A percentile compares a stretch with the other conserved stretches of the same genome.
These are phyloP conservation scores for Porites lobata DNA, from an alignment of 92 coral and sea anemone genomes.

Conservation along the genomic window DNA sequence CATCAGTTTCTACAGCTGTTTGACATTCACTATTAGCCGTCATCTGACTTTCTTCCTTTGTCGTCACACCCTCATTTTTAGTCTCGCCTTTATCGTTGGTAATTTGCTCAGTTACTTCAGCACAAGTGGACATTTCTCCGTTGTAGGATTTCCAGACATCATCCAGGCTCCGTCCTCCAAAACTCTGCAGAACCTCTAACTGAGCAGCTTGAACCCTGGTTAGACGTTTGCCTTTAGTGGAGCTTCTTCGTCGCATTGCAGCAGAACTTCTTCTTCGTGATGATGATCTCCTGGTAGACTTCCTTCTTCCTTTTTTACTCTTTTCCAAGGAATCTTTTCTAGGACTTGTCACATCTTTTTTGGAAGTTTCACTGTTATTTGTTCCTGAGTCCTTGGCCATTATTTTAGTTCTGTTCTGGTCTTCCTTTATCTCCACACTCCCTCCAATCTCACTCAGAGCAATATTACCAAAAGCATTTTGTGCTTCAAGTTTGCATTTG, in stretches of 20 bases:
- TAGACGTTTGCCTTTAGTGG: conserved; percentile 33
- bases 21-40: not conserved
- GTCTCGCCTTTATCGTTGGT: not conserved
- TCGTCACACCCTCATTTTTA: not conserved
- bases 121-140: not conserved
- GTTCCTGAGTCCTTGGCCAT: not conserved
- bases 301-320: conserved; percentile 6
- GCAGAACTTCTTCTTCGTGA: conserved; percentile 29
- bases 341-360: conserved; percentile 6
- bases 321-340: conserved; percentile 17
- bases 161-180: conserved; percentile 49
- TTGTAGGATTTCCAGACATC: conserved; percentile 11
- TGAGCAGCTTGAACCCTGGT: conserved; percentile 68
- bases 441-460: conserved; percentile 35
- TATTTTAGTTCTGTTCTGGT: not conserved
- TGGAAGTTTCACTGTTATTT: not conserved
- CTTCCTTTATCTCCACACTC: not conserved
- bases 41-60: not conserved
- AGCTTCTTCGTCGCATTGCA: conserved; percentile 16
- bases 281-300: conserved; percentile 26
- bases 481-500: conserved; percentile 70
- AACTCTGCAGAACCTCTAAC: conserved; percentile 60
- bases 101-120: not conserved
- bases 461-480: conserved; percentile 72
- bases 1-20: not conserved